Evolutionary conservation across 2,888 invertebrate species (phyloP), one percentile per base, ranked within the genome.

Genomic region (Dicycla oo): DNA sequence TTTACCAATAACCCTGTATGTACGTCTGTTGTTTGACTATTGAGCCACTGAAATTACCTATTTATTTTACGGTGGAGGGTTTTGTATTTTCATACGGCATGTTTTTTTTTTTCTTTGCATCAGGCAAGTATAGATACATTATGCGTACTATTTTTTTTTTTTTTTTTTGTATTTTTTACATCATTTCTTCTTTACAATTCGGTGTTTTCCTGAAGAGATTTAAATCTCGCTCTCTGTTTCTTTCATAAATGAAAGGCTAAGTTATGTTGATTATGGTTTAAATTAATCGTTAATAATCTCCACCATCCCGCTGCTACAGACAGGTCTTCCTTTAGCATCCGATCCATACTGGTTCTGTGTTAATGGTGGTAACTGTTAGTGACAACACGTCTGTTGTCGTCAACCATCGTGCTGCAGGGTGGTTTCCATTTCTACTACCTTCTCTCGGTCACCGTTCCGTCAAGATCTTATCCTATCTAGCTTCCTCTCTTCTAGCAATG

Each of bases 31-130:
- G 63, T 60, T 65, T 61, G 20, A 20, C 38, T 23, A 53, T 43
- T 53, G 43, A 80, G 43, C 58, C 43, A 45, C 3, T 64, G 45
- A 49, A 64, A 65, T 34, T 23, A 51, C 0, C 51, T 63, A 67
- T 65, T 76, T 65, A 57, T 81, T 69, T 54, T 4, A 51, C 38
- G 72, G 64, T 80, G 78, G 45, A 45, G 67, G 71, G 57, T 82
- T 77, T 78, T 62, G 51, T 71, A 68, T 65, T 78, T 78, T 62
- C 67, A 34, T 71, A 71, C 49, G 47, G 20, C 65, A 13, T 23
- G 13, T 67, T 56, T 67, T 51, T 10, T 45, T 57, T 40, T 18
- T 57, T 49, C n/a, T 69, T 65, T 49, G 38, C 60, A 8, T 53
- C 54, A 58, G 51, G 56, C 40, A 23, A 62, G 23, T 23, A 30